Evolutionary conservation across 2,888 invertebrate species (phyloP), one percentile per base, ranked within the genome.

Genomic region (Volucella inanis): DNA sequence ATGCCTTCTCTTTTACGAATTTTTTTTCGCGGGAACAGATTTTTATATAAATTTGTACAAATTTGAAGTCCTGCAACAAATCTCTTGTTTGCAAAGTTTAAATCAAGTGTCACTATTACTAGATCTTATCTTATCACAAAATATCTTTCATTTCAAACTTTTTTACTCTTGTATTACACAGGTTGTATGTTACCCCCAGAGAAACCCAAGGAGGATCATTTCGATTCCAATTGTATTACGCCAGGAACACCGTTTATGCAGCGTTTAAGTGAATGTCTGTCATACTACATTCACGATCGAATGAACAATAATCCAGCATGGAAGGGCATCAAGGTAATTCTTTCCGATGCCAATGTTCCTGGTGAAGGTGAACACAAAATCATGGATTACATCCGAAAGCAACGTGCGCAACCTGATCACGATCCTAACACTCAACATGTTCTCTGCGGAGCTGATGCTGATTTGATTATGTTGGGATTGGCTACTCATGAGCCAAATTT

Each of bases 211-310:
- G 97, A 95, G 88, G 97, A 97, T 52, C 98, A 99, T 92, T 99
- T 99, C 92, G 99, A 99, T 92, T 98, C 98, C 72, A 99, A 99
- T 92, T 99, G 99, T 90, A 99, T 99, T 89, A 99, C 99, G 0
- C 99, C 99, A 0, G 99, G 99, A n/a, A 99, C 99, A 8, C 98
- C 98, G 0, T 99, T 99, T 90, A 99, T 99, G 98, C 97, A 97
- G 88, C 93, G 97, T 49, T 93, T 99, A 75, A 98, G 96, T 92
- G 93, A 94, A 91, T 94, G 97, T 93, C 92, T 97, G 91, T 94
- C 95, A 91, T 92, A 92, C 92, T 89, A 90, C 87, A 89, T 92
- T 31, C 91, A 92, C 78, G 90, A 91, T 64, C 89, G 90, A 6
- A 87, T 99, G 87, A 99, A 98, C 91, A 98, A 93, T 90, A 97